Percentiles rank a stretch among this genome's conserved stretches.
Evolutionary conservation across 2,113 vertebrate species (phyloP).

Genomic region (Proteles cristata): DNA sequence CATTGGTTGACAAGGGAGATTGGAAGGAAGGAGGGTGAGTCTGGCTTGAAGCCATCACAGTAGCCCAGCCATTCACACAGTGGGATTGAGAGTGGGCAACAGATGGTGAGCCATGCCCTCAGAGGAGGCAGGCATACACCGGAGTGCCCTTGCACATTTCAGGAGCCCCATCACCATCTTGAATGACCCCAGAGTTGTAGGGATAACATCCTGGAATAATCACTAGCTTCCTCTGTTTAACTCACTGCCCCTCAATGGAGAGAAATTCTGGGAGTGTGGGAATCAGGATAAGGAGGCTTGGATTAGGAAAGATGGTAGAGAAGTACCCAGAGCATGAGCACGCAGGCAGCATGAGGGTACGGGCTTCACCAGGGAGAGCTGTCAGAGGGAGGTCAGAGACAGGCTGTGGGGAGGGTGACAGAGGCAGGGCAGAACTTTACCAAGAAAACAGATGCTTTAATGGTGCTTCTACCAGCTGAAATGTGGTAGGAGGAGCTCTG

Average conservation of each 20-base stretch:
- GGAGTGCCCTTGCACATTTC: too few relatives aligned
- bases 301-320: neutral
- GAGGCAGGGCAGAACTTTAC: neutral
- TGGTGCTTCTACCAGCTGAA: neutral
- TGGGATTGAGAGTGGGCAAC: neutral
- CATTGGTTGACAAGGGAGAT: neutral
- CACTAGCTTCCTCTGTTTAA: neutral
- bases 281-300: neutral
- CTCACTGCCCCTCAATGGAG: neutral
- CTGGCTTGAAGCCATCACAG: neutral
- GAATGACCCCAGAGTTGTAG: neutral
- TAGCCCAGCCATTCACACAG: neutral
- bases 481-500: neutral
- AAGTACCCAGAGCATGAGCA: neutral
- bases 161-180: neutral
- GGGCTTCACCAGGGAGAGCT: neutral
- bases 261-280: neutral
- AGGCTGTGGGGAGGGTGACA: fast-evolving
- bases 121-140: neutral
- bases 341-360: neutral
- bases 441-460: neutral
- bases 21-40: neutral
- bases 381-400: neutral
- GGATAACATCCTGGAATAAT: neutral
- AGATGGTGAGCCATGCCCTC: neutral